Evolutionary conservation across 1,140 invertebrate genomes (phyloP).

Genomic region (Coelopa frigida): DNA sequence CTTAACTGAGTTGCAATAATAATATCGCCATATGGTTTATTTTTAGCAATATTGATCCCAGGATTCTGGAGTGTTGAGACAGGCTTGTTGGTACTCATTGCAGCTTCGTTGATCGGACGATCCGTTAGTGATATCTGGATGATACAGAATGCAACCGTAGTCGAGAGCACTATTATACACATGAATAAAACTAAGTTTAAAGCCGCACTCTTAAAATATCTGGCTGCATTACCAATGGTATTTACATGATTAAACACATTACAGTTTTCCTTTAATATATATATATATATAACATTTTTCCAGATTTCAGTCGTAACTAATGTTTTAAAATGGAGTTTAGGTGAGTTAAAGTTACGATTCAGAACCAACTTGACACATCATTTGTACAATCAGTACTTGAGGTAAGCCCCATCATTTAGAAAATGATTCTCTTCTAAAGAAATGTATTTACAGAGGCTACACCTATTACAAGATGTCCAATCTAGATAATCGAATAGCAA

Average conservation of each 20-base stretch:
- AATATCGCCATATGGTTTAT: neutral
- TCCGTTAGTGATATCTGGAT: slow-evolving; percentile 96
- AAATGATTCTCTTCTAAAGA: neutral
- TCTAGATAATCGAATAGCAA: slow-evolving; percentile 88
- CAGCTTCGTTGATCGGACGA: slow-evolving; percentile 70
- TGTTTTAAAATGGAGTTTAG: slow-evolving; percentile 86
- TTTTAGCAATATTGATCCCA: slow-evolving; percentile 69
- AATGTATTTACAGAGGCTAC: slow-evolving; percentile 63
- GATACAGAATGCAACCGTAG: slow-evolving; percentile 85
- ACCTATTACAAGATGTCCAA: slow-evolving; percentile 98
- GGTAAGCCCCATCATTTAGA: slow-evolving; percentile 55
- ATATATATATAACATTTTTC: neutral
- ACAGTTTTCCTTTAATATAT: neutral
- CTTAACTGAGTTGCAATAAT: neutral
- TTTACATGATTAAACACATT: slow-evolving; percentile 39
- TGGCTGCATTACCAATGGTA: slow-evolving; percentile 76
- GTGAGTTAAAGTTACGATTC: slow-evolving; percentile 85
- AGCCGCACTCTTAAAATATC: slow-evolving; percentile 66
- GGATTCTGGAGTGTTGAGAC: slow-evolving; percentile 65
- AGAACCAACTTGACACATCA: slow-evolving; percentile 80
- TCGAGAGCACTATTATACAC: slow-evolving; percentile 92
- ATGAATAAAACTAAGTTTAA: slow-evolving; percentile 73
- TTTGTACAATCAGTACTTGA: slow-evolving; percentile 87
- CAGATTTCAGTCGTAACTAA: slow-evolving; percentile 88
- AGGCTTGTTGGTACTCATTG: slow-evolving; percentile 75